Conservation (phyloP, 2,113 vertebrate species). For the Prunella himalayana region DNA sequence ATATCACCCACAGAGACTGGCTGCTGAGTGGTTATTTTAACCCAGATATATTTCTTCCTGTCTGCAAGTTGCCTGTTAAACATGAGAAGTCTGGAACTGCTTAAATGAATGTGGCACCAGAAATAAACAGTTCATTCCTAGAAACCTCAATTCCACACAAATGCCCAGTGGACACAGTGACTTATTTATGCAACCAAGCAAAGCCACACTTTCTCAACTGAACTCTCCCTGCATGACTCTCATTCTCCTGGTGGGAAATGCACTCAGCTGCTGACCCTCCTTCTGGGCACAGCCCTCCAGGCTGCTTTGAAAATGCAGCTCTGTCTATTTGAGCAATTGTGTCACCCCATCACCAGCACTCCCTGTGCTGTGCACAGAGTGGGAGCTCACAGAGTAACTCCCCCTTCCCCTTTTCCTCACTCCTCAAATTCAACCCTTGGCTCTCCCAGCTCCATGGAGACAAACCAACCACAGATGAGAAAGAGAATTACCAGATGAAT, state of each 20-base stretch:
- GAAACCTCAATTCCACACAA: not conserved
- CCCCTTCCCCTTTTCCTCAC: not conserved
- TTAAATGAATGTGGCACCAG: not conserved
- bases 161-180: not conserved
- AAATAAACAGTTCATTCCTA: not conserved
- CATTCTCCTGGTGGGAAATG: not conserved
- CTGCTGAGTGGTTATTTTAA: not conserved
- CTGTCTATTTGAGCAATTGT: not conserved
- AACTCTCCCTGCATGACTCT: not conserved
- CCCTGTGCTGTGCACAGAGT: not conserved
- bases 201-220: not conserved
- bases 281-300: not conserved
- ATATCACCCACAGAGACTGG: not conserved
- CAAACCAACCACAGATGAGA: not conserved
- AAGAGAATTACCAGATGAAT: not conserved
- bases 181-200: not conserved
- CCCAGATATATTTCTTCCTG: not conserved
- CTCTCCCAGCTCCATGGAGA: not conserved
- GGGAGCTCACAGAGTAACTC: not conserved
- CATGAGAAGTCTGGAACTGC: not conserved
- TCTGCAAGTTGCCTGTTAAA: not conserved
- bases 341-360: not conserved
- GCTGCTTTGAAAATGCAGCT: not conserved
- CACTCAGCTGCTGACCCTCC: not conserved
- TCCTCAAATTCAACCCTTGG: not conserved